Conservation (phyloP, 2,113 vertebrate genomes). For the Oryzias melastigma region DNA sequence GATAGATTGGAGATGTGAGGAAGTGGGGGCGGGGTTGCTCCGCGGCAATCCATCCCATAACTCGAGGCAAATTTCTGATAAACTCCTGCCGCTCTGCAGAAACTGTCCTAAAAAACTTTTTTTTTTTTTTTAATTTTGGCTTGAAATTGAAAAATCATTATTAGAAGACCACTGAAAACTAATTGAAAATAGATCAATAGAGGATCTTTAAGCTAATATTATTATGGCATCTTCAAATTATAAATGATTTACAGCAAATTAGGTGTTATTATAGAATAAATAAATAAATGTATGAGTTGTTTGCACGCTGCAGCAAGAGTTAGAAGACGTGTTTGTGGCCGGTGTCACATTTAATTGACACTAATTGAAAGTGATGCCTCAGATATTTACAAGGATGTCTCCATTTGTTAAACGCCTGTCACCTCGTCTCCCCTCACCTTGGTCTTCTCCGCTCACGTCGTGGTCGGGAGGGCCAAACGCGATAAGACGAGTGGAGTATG, state of each 20-base stretch:
- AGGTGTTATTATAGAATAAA: no score
- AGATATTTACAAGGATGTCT: neutral
- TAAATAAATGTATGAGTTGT: neutral
- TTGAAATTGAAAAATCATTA: no score
- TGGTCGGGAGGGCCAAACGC: neutral
- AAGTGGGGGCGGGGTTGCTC: no score
- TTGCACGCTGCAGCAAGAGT: neutral
- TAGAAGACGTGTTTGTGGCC: neutral
- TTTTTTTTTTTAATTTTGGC: no score
- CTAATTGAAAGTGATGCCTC: neutral
- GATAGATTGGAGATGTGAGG: no score
- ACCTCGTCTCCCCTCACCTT: neutral
- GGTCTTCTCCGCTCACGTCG: neutral
- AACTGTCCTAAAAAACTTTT: no score
- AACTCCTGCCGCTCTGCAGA: no score
- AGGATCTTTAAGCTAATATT: neutral
- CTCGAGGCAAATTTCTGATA: no score
- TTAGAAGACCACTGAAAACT: neutral
- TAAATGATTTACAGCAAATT: neutral
- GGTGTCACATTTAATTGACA: neutral
- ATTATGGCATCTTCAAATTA: neutral
- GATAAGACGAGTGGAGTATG: neutral
- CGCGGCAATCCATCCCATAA: no score
- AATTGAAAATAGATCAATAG: neutral
- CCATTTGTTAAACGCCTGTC: neutral